Base-by-base conservation (phyloP, 2,888 invertebrate species). In the Drosophila lutescens region DNA sequence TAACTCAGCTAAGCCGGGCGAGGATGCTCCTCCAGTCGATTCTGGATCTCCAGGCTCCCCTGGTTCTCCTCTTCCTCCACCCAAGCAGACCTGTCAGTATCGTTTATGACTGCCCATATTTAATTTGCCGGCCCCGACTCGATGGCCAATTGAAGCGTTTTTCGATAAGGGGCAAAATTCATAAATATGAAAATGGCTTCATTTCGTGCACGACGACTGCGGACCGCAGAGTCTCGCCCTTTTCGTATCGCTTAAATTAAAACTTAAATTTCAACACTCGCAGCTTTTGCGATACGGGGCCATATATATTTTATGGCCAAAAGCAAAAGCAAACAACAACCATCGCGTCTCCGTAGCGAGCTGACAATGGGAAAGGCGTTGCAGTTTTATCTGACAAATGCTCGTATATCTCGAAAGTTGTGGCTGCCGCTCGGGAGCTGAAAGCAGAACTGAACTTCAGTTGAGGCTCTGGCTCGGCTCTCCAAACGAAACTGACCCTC, bases 181-280 rank as follows among this genome's bases (percentile, higher is more conserved):
- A 89, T 88, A 87, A 88, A 88, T 84, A 88, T 86, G 86, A 88
- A 88, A 89, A 87, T 88, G 86, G 86, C 89, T 89, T 86, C 72
- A 87, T 87, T 89, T 86, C 61, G 77, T 70, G 77, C 72, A 63
- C 81, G 76, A 49, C 17, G 55, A 65, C 49, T 15, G 41, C 34
- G 10, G 61, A 10, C 41, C 34, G 43, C 55, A 17, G 50, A 49
- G 73, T 67, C 72, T 77, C 69, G 85, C 81, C 78, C 83, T 76
- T 53, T 20, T 76, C 73, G 70, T 88, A 88, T 88, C 84, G 79
- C 83, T 86, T 79, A 88, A 86, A 88, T 86, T 88, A 88, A 86
- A 86, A 84, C 79, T 73, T 84, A 87, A 85, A 79, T 88, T 77
- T 86, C 89, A 88, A 88, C 85, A 88, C 85, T 88, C 86, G 70